phyloP scores from a whole-genome alignment of 2,888 invertebrate species.

The Smittia aterrima region DNA sequence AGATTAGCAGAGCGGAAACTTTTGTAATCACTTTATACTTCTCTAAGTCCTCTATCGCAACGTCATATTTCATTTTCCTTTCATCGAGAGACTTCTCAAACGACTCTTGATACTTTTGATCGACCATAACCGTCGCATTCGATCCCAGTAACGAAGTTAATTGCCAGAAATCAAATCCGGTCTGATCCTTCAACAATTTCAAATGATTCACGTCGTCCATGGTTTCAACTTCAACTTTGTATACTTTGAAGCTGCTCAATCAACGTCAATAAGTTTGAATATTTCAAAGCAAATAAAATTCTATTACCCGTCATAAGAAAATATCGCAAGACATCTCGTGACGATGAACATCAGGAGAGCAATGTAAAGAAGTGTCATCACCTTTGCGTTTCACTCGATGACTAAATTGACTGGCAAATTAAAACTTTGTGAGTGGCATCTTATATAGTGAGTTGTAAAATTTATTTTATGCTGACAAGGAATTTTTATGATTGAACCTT shows the following conservation, averaged over 20 bases:
- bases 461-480: no score
- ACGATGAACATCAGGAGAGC: background rate
- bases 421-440: constrained; percentile 10
- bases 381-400: background rate
- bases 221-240: background rate
- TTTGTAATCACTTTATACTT: background rate
- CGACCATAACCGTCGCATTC: constrained; percentile 41
- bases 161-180: constrained; percentile 47
- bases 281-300: constrained; percentile 2
- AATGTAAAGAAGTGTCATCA: background rate
- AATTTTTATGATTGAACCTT: no score
- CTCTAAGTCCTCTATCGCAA: constrained; percentile 11
- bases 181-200: background rate
- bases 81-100: constrained; percentile 23
- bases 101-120: constrained; percentile 35
- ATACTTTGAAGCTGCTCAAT: background rate
- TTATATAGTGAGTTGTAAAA: background rate
- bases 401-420: constrained; percentile 33
- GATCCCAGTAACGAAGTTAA: constrained; percentile 45
- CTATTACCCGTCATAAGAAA: constrained; percentile 9
- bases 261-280: background rate
- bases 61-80: background rate
- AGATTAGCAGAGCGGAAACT: background rate
- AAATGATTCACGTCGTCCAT: background rate
- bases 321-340: background rate